Conservation (phyloP, 2,888 invertebrate genomes). For the Lingula anatina region DNA sequence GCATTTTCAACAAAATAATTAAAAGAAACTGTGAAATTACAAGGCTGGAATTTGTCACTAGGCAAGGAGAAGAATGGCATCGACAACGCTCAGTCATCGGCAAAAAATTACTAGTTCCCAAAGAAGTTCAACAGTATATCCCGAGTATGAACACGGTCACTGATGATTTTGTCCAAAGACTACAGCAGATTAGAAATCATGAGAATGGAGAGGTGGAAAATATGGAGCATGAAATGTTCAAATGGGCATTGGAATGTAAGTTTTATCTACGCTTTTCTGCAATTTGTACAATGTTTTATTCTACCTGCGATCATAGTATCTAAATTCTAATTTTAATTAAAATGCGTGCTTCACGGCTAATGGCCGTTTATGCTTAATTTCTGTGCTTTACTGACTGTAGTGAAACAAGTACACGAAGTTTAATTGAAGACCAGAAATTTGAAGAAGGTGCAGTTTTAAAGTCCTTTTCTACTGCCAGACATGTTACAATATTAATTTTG, state of each 20-base stretch:
- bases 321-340: background rate
- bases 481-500: no score
- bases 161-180: constrained; percentile 35
- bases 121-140: constrained; percentile 37
- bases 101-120: constrained; percentile 44
- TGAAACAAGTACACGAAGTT: no score
- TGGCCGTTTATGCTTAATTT: background rate
- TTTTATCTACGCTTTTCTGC: background rate
- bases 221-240: constrained; percentile 46
- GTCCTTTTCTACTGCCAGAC: no score
- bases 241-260: constrained; percentile 52
- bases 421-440: no score
- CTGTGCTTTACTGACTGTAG: no score
- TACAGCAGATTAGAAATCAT: constrained; percentile 15
- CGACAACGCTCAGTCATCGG: constrained; percentile 38
- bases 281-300: background rate
- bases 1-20: no score
- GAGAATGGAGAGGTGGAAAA: constrained; percentile 24
- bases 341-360: background rate
- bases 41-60: no score
- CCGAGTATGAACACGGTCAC: constrained; percentile 39
- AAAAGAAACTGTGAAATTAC: background rate
- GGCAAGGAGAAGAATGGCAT: constrained; percentile 50
- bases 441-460: no score
- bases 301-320: background rate